Evolutionary conservation across 2,888 invertebrate genomes (phyloP).

Genomic region (Protonemura montana): DNA sequence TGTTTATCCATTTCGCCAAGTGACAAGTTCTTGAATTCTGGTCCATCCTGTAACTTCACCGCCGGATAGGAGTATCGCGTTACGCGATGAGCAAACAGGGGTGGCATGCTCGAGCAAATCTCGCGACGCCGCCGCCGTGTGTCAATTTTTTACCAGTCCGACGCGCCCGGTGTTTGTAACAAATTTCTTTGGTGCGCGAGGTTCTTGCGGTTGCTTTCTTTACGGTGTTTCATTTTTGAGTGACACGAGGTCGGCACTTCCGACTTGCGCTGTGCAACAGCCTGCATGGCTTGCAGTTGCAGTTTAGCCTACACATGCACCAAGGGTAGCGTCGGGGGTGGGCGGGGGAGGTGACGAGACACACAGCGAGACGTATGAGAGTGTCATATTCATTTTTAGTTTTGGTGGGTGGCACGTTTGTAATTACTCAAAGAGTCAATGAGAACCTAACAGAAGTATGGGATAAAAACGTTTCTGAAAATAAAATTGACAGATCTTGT

Average conservation of each 20-base stretch:
- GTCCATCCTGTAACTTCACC: background rate
- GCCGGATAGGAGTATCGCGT: slow-evolving; percentile 8
- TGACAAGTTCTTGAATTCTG: background rate
- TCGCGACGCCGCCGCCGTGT: background rate
- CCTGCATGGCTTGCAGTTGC: background rate
- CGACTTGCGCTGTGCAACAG: background rate
- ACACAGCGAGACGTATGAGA: too few relatives aligned
- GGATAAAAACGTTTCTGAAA: too few relatives aligned
- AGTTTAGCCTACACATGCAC: background rate
- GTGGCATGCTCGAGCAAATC: background rate
- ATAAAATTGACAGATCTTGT: too few relatives aligned
- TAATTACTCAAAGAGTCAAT: too few relatives aligned
- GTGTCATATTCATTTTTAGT: too few relatives aligned
- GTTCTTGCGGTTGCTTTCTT: background rate
- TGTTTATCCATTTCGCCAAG: background rate
- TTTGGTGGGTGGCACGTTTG: too few relatives aligned
- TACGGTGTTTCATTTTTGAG: background rate
- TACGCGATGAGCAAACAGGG: slow-evolving; percentile 13
- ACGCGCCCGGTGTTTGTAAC: background rate
- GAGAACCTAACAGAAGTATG: too few relatives aligned
- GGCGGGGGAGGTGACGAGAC: too few relatives aligned
- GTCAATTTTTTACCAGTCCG: background rate
- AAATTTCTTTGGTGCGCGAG: background rate
- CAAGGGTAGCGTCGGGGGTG: too few relatives aligned
- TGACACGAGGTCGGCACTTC: slow-evolving; percentile 25